Evolutionary conservation across 1,140 invertebrate genomes (phyloP).

Genomic region (Varroa destructor): DNA sequence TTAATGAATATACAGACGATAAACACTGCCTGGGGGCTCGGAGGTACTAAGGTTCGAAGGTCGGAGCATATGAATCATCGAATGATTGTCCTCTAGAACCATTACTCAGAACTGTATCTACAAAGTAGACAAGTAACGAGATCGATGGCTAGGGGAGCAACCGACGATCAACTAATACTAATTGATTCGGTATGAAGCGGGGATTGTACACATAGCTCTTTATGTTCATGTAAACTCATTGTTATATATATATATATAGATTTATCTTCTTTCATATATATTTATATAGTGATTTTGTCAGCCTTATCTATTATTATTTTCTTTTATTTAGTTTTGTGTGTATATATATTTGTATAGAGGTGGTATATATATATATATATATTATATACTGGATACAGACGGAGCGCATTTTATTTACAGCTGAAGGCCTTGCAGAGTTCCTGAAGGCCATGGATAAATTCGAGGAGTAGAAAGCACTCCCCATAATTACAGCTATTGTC

Average conservation of each 20-base stretch:
- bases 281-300: not conserved
- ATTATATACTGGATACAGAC: constrained; percentile 8
- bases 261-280: not conserved
- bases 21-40: too few species aligned
- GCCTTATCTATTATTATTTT: not conserved
- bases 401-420: not conserved
- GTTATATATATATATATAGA: constrained; percentile 5
- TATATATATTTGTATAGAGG: not conserved
- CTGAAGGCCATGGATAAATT: not conserved
- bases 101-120: constrained; percentile 1
- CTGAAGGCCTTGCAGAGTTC: not conserved
- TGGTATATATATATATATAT: not conserved
- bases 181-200: not conserved
- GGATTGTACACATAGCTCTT: constrained; percentile 1
- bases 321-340: not conserved
- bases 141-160: not conserved
- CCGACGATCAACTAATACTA: not conserved
- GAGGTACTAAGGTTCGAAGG: not conserved
- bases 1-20: too few species aligned
- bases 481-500: not conserved
- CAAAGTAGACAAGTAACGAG: not conserved
- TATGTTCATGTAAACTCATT: constrained; percentile 5
- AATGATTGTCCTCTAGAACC: constrained; percentile 6
- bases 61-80: not conserved
- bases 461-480: not conserved